These are phyloP conservation scores for Macquaria australasica DNA, from an alignment of 2,113 vertebrate genomes.

Conservation along the genomic window DNA sequence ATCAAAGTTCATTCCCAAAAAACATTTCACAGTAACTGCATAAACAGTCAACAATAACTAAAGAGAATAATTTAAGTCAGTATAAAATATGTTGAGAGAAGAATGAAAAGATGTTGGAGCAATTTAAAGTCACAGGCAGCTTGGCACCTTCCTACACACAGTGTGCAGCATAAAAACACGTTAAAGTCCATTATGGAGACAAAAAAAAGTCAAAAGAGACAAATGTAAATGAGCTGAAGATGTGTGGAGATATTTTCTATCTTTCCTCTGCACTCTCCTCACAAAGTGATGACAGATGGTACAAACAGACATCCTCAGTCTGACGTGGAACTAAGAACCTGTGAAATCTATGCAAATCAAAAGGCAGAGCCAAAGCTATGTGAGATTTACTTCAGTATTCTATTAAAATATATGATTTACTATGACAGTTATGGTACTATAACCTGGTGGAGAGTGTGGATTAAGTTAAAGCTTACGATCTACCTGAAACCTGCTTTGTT, in stretches of 20 bases:
- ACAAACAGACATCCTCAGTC: not conserved
- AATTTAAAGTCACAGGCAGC: not conserved
- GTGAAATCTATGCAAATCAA: not conserved
- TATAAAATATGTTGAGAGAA: not conserved
- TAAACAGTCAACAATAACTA: not conserved
- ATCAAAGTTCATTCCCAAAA: not conserved
- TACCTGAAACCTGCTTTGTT: too few species aligned
- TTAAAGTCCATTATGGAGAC: not conserved
- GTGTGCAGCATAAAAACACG: not conserved
- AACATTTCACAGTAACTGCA: not conserved
- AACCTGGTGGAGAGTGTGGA: not conserved
- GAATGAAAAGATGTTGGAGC: not conserved
- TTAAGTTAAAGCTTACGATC: not conserved
- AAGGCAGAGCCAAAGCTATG: not conserved
- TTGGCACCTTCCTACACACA: not conserved
- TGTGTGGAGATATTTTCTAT: not conserved
- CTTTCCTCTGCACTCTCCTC: slow-evolving; percentile 3
- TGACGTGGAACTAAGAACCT: not conserved
- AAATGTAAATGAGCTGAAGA: not conserved
- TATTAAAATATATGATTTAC: not conserved
- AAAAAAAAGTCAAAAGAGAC: not conserved
- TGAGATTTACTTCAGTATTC: not conserved
- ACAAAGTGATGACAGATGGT: not conserved
- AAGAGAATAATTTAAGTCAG: not conserved
- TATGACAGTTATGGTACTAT: not conserved